phyloP scores from a whole-genome alignment of 2,888 invertebrate genomes.

The Disparrhopalites patrizii region DNA sequence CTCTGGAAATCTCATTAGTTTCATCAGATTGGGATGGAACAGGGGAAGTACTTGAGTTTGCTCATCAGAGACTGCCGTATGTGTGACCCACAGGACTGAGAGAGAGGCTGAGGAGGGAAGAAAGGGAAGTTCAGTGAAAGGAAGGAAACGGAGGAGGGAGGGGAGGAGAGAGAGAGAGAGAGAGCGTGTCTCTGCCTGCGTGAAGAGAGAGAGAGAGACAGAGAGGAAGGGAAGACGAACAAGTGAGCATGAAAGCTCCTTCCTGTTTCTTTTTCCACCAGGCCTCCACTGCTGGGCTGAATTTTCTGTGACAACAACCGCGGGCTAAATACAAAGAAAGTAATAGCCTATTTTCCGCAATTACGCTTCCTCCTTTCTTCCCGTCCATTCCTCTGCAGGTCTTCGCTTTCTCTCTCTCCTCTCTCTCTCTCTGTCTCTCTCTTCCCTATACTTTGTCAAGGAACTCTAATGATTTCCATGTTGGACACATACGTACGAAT shows the following conservation, averaged over 20 bases:
- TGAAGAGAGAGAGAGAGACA: background rate
- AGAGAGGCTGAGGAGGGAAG: background rate
- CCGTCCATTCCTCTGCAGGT: too few relatives aligned
- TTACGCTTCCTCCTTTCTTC: conserved; percentile 18
- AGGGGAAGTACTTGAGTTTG: background rate
- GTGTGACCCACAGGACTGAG: background rate
- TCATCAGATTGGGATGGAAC: conserved; percentile 36
- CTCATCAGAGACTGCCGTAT: background rate
- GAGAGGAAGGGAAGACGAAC: background rate
- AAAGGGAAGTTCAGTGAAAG: background rate
- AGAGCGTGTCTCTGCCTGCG: too few relatives aligned
- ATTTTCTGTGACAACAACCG: background rate
- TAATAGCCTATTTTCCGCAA: conserved; percentile 28
- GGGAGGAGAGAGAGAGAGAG: background rate
- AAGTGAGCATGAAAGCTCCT: conserved; percentile 24
- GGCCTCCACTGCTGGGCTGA: background rate
- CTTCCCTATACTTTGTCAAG: background rate
- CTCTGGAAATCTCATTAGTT: conserved; percentile 47
- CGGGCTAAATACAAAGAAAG: conserved; percentile 8
- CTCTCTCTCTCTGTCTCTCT: background rate
- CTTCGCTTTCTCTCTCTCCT: too few relatives aligned
- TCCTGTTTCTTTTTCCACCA: conserved; percentile 3
- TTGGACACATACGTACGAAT: too few relatives aligned
- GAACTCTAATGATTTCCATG: too few relatives aligned
- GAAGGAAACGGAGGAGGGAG: background rate